phyloP scores from a whole-genome alignment of 2,888 invertebrate species.

The Patella depressa region DNA sequence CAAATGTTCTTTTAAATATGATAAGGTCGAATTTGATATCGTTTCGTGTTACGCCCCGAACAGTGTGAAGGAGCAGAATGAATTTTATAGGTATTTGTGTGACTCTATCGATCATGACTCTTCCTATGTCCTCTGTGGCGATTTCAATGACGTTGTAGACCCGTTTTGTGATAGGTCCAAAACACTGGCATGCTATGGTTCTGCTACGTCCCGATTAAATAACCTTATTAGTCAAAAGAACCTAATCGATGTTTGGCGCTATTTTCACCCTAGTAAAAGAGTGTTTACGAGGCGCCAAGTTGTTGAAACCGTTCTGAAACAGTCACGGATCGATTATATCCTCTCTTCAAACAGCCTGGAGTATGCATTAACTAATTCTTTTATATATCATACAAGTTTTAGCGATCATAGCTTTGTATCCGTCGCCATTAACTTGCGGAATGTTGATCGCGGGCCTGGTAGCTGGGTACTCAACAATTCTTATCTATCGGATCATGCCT shows the following conservation, averaged over 20 bases:
- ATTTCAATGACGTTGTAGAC: neutral
- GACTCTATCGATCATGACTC: too few relatives aligned
- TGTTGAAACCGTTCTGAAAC: neutral
- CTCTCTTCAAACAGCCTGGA: neutral
- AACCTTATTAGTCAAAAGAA: neutral
- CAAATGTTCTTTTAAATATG: neutral
- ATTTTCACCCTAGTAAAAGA: neutral
- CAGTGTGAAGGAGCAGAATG: neutral
- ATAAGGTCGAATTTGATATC: neutral
- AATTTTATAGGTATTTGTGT: neutral
- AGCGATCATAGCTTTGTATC: neutral
- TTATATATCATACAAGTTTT: neutral
- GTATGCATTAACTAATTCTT: neutral
- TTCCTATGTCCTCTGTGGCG: neutral
- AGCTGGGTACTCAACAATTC: neutral
- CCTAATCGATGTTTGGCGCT: neutral
- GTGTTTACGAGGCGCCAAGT: neutral
- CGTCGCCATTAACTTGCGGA: neutral
- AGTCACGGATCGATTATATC: conserved; percentile 1
- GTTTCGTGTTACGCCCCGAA: neutral
- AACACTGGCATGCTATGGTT: neutral
- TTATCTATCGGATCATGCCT: neutral
- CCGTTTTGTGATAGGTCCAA: neutral
- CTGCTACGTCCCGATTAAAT: neutral
- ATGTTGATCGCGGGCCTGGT: neutral